Base-by-base conservation (phyloP, 2,113 vertebrate genomes). In the Epinephelus moara region DNA sequence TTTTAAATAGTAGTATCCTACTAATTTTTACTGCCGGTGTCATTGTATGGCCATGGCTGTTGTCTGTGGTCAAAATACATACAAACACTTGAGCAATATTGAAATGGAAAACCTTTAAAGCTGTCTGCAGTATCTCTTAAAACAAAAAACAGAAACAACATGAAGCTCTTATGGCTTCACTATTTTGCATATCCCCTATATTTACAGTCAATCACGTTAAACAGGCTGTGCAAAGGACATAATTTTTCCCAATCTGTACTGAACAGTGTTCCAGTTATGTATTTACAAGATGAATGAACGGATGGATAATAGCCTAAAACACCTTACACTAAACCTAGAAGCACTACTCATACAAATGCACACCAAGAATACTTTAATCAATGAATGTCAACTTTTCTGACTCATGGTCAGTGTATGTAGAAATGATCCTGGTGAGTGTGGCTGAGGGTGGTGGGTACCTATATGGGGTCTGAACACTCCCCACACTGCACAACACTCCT, bases 401-500 rank as follows among this genome's bases (percentile, higher is more conserved):
- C 70, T 87, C 76, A 67, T 78, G 70, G 49, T 81, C 60, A 76
- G 63, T 77, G 75, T 82, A 84, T 87, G 87, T 78, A 82, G 72
- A 82, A 85, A 81, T 86, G 25, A 59, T 84, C 52, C 56, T 85
- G 75, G 60, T 56, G 72, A 82, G 73, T 89, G 82, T 85, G 80
- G 81, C 87, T 81, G 33, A 67, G 64, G 71, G 87, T 74, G 4
- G 47, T 66, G 57, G 73, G 74, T 73, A 83, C 78, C 82, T 61
- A 50, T 61, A 56, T 37, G 30, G 67, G 56, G 21, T 80, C 66
- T 81, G 70, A 67, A 75, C 45, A 70, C 75, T 72, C 78, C 82
- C 56, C 69, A 74, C 78, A 55, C 76, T 55, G 68, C 80, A 83
- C 67, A 66, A 71, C 78, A 25, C 81, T 83, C 83, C 87, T 70